Conservation (phyloP, 2,113 vertebrate genomes). For the Melospiza melodia region DNA sequence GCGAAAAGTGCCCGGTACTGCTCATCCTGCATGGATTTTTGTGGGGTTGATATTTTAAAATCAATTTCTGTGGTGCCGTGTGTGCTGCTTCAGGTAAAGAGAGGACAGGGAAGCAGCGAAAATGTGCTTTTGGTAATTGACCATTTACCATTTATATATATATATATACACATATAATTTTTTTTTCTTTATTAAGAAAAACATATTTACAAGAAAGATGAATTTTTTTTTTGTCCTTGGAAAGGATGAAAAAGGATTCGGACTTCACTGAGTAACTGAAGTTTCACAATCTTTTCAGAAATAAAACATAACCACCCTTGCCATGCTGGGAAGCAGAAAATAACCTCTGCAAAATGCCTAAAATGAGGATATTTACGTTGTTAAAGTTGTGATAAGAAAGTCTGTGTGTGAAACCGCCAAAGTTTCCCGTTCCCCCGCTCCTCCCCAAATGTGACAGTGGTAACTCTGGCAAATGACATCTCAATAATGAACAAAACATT, state of each 20-base stretch:
- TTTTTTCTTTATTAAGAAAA: not conserved
- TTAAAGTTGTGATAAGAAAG: not conserved
- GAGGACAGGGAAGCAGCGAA: not conserved
- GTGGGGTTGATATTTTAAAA: not conserved
- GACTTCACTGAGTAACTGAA: not conserved
- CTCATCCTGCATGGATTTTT: not conserved
- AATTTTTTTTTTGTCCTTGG: not conserved
- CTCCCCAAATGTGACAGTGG: not conserved
- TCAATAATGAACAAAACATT: constrained; percentile 45
- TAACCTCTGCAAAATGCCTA: not conserved
- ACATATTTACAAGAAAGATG: not conserved
- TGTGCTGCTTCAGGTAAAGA: not conserved
- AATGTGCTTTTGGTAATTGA: not conserved
- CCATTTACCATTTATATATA: accelerated
- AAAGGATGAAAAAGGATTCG: not conserved
- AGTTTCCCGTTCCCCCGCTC: not conserved
- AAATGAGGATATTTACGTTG: not conserved
- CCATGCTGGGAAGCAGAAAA: not conserved
- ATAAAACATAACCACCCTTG: not conserved
- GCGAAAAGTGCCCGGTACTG: not conserved
- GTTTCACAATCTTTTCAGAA: not conserved
- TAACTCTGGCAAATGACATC: constrained; percentile 43
- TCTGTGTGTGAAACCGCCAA: not conserved
- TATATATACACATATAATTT: no score
- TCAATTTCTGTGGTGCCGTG: not conserved